phyloP scores from a whole-genome alignment of 1,140 invertebrate genomes.

The Holotrichia oblita region DNA sequence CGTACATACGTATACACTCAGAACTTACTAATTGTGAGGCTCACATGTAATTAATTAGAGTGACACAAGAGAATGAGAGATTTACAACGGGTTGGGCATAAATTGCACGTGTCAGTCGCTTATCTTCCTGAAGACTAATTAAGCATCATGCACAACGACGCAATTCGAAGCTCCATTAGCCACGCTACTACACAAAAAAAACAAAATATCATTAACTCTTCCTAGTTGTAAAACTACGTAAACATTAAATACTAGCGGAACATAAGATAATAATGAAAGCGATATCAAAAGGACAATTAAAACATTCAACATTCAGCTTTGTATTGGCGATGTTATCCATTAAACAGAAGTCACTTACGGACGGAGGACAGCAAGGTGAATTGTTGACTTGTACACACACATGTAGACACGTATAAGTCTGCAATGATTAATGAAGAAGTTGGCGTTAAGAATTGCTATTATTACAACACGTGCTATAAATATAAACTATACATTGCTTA shows the following conservation, averaged over 20 bases:
- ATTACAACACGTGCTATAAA: neutral
- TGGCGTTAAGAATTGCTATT: no score
- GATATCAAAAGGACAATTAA: constrained; percentile 13
- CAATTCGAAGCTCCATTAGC: neutral
- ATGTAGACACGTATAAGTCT: constrained; percentile 90
- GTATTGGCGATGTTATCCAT: neutral
- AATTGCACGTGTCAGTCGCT: neutral
- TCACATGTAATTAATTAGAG: neutral
- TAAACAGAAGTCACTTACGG: constrained; percentile 70
- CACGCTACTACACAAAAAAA: neutral
- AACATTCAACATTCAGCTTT: neutral
- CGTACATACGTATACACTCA: neutral
- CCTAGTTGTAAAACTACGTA: neutral
- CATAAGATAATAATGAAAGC: neutral
- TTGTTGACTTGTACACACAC: constrained; percentile 86
- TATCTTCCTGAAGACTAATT: constrained; percentile 7
- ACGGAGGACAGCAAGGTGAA: constrained; percentile 80
- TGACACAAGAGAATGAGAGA: neutral
- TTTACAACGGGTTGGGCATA: neutral
- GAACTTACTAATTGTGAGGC: constrained; percentile 11
- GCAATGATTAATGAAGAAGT: constrained; percentile 61
- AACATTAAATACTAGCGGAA: constrained; percentile 27
- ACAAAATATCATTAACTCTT: neutral
- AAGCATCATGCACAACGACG: neutral
- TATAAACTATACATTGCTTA: no score